These are phyloP conservation scores for Lucilia cuprina DNA, from an alignment of 1,140 invertebrate genomes.

Conservation along the genomic window DNA sequence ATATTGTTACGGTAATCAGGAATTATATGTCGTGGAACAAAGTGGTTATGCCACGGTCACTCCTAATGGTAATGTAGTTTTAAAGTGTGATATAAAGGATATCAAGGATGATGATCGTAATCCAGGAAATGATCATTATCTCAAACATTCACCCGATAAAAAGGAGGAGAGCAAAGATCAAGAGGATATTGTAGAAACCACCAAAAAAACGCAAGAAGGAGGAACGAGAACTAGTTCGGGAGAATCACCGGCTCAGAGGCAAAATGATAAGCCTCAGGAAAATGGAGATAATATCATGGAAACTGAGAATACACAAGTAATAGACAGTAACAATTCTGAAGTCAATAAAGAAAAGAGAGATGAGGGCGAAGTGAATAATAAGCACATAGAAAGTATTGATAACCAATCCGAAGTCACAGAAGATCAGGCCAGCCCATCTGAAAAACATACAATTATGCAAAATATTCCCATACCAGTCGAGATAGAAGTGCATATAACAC, in stretches of 20 bases:
- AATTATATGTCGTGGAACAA: conserved; percentile 76
- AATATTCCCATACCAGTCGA: too few species aligned
- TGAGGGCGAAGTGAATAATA: not conserved
- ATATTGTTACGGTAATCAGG: conserved; percentile 78
- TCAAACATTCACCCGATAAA: conserved; percentile 20
- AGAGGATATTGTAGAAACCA: not conserved
- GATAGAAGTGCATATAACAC: too few species aligned
- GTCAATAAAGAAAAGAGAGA: not conserved
- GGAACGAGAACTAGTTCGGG: not conserved
- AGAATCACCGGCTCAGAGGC: not conserved
- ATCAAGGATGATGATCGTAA: conserved; percentile 38
- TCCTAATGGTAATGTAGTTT: not conserved
- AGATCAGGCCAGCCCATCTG: too few species aligned
- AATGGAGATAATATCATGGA: too few species aligned
- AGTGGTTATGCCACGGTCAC: conserved; percentile 68
- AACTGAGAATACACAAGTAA: not conserved
- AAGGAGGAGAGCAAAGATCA: conserved; percentile 10
- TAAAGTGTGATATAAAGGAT: conserved; percentile 1
- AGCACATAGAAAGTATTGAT: not conserved
- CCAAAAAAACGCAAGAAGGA: not conserved
- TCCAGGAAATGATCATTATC: conserved; percentile 38
- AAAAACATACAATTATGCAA: not conserved
- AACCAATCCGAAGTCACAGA: too few species aligned
- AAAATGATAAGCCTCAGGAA: not conserved
- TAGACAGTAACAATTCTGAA: not conserved